Evolutionary conservation across 2,888 invertebrate genomes (phyloP).

Genomic region (Nycteola revayana): DNA sequence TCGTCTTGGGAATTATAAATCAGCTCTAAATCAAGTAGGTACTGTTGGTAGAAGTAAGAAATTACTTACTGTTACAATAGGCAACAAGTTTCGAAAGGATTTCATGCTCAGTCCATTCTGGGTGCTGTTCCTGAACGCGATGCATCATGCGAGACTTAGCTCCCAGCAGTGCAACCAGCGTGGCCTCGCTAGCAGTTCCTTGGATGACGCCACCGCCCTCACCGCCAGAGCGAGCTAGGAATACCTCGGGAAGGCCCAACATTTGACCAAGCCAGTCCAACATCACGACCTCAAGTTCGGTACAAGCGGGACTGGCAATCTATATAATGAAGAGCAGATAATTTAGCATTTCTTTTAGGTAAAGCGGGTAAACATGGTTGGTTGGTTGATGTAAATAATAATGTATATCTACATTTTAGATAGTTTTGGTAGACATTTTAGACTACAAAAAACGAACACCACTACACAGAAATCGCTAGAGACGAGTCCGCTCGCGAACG

Average conservation of each 20-base stretch:
- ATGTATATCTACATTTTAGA: too few relatives aligned
- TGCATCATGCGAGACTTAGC: constrained; percentile 90
- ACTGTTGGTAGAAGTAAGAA: too few relatives aligned
- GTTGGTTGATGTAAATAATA: too few relatives aligned
- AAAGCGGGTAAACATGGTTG: too few relatives aligned
- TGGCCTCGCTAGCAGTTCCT: constrained; percentile 97
- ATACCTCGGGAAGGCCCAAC: constrained; percentile 92
- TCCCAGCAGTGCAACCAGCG: constrained; percentile 94
- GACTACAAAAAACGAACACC: too few relatives aligned
- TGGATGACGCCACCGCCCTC: constrained; percentile 95
- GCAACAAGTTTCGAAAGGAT: constrained; percentile 91
- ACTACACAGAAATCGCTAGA: too few relatives aligned
- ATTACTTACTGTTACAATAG: constrained; percentile 89
- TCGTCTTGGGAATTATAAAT: too few relatives aligned
- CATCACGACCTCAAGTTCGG: constrained; percentile 97
- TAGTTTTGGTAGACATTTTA: too few relatives aligned
- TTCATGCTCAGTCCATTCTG: constrained; percentile 87
- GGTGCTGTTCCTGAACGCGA: constrained; percentile 86
- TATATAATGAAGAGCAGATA: constrained; percentile 69
- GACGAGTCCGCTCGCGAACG: too few relatives aligned
- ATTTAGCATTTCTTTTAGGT: too few relatives aligned
- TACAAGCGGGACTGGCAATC: constrained; percentile 97
- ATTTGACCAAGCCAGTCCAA: constrained; percentile 98
- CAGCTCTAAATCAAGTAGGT: too few relatives aligned
- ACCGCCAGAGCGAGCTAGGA: constrained; percentile 91